Percentiles rank a stretch among this genome's conserved stretches.
Evolutionary conservation across 2,888 invertebrate species (phyloP).

Genomic region (Iselma pallidipennis): DNA sequence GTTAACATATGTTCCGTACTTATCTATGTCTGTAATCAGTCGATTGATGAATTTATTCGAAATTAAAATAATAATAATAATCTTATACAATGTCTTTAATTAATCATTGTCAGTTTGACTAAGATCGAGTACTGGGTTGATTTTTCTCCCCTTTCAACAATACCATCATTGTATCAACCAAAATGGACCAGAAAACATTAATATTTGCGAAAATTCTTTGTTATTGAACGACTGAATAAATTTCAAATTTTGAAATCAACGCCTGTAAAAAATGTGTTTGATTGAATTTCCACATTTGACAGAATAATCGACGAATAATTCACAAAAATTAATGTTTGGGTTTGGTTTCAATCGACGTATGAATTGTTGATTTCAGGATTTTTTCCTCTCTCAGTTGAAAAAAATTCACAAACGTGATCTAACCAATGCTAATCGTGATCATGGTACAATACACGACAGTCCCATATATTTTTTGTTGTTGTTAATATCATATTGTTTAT

Average conservation of each 20-base stretch:
- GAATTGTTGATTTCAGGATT: background rate
- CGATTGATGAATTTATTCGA: constrained; percentile 7
- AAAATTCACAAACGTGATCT: background rate
- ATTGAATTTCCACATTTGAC: constrained; percentile 5
- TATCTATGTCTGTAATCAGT: constrained; percentile 6
- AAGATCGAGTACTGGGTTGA: background rate
- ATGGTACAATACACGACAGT: background rate
- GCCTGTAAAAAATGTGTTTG: constrained; percentile 1
- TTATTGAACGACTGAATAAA: background rate
- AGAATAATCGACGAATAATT: constrained; percentile 1
- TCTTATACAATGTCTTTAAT: background rate
- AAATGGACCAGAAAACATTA: background rate
- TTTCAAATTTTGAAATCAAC: background rate
- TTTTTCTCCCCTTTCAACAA: background rate
- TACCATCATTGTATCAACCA: background rate
- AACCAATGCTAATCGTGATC: constrained; percentile 3
- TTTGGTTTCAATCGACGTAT: background rate
- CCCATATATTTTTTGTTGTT: background rate
- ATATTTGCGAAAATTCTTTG: no score
- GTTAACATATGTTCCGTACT: constrained; percentile 5
- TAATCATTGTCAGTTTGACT: constrained; percentile 7
- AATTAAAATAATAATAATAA: background rate
- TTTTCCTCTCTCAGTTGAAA: background rate
- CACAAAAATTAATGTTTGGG: background rate
- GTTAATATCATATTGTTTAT: background rate